A percentile compares a stretch with the other conserved stretches of the same genome.
These are phyloP conservation scores for Ectemnius cavifrons DNA, from an alignment of 2,888 invertebrate genomes.

Conservation along the genomic window DNA sequence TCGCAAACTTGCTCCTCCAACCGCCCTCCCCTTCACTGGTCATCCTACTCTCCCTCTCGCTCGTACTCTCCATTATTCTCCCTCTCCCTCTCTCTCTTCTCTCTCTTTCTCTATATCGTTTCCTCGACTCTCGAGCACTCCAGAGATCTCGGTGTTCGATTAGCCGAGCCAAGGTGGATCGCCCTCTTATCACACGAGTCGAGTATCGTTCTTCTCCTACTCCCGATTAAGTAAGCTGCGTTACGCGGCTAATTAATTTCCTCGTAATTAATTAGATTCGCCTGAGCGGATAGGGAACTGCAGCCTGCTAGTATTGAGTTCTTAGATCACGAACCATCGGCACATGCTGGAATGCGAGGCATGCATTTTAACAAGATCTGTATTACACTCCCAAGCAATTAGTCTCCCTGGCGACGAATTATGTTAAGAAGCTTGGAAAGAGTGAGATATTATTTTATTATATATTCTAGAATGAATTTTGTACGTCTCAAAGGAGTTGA, in stretches of 20 bases:
- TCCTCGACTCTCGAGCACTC: slow-evolving; percentile 20
- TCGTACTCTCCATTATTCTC: too few relatives aligned
- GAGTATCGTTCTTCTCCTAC: slow-evolving; percentile 42
- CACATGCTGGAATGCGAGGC: background rate
- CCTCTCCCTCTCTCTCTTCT: background rate
- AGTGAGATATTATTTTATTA: too few relatives aligned
- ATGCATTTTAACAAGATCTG: too few relatives aligned
- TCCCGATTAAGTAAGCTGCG: slow-evolving; percentile 60
- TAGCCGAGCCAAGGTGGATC: slow-evolving; percentile 53
- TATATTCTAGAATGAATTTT: too few relatives aligned
- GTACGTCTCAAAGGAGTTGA: too few relatives aligned
- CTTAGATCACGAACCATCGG: slow-evolving; percentile 10
- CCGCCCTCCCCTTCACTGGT: background rate
- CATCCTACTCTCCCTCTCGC: background rate
- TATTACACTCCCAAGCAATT: too few relatives aligned
- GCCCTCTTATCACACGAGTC: slow-evolving; percentile 56
- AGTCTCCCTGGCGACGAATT: too few relatives aligned
- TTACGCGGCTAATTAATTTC: slow-evolving; percentile 61
- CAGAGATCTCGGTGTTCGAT: slow-evolving; percentile 56
- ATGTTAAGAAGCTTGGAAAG: too few relatives aligned
- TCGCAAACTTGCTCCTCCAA: background rate
- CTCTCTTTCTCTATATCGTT: slow-evolving; percentile 1
- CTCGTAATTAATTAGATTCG: slow-evolving; percentile 57
- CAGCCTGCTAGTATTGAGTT: slow-evolving; percentile 34
- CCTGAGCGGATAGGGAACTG: slow-evolving; percentile 37